Conservation (phyloP, 37 sponge, comb jelly and placozoan genomes). For the Axinella damicornis region DNA sequence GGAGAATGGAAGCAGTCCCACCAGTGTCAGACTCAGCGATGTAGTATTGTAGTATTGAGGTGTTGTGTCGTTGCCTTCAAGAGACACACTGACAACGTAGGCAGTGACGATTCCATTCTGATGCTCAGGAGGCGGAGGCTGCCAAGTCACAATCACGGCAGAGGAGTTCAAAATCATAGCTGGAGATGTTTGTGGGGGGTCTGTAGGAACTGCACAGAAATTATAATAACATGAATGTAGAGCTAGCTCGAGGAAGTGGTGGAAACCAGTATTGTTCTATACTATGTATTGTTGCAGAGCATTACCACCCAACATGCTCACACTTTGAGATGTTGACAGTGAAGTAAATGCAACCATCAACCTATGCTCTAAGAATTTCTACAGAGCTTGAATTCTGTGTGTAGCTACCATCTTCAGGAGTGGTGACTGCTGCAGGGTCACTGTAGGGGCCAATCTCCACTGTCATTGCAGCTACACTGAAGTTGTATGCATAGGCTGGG, state of each 20-base stretch:
- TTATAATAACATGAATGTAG: no score
- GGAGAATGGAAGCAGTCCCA: no score
- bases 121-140: slow-evolving; percentile 18
- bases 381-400: no score
- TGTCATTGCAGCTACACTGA: slow-evolving; percentile 1
- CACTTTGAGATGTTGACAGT: no score
- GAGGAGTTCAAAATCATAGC: neutral
- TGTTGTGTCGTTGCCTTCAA: no score
- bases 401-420: neutral
- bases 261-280: no score
- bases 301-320: no score
- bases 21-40: neutral
- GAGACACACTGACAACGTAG: slow-evolving; percentile 6
- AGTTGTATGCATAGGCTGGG: neutral
- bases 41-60: no score
- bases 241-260: no score
- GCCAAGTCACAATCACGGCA: slow-evolving; percentile 18
- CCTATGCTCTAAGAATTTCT: no score
- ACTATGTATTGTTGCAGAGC: no score
- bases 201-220: slow-evolving; percentile 39
- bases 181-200: slow-evolving; percentile 20
- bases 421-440: neutral
- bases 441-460: neutral
- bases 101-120: slow-evolving; percentile 44
- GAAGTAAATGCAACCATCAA: no score